Evolutionary conservation across 2,797 vertebrate genomes (phyloP), one percentile per base, ranked within the genome.

Genomic region (Pangasius larnaudii): DNA sequence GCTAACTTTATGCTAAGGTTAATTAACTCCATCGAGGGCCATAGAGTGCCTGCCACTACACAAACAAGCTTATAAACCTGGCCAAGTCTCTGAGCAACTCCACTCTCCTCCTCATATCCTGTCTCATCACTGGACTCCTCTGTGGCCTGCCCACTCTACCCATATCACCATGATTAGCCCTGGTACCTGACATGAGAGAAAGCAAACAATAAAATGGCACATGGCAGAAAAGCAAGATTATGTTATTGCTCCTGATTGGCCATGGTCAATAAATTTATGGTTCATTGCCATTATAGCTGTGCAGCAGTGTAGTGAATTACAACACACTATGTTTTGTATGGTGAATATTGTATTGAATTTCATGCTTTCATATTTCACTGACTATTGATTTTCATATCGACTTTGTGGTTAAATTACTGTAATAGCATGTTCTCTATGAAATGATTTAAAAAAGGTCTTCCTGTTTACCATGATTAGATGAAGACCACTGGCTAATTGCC

Each of bases 21-120:
- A 89, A 91, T 91, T 90, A 89, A 84, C 79, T 90, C 88, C 85
- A 89, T 51, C 18, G 87, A 90, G 88, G 89, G 72, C 63, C 86
- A 83, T 51, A 85, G 84, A 88, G 81, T 24, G 74, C 18, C 82
- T 86, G 36, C 49, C 63, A 36, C 81, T 63, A 27, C 74, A 86
- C 14, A 89, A 89, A 85, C 88, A 79, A 88, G 80, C 69, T 82
- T 84, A 42, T 74, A 69, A 88, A 87, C 74, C 87, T 87, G 46
- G 71, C 77, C 71, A 51, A 72, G 72, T 56, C 84, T 77, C 77
- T 77, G 42, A 74, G 85, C 46, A 88, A 84, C 59, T 80, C 51
- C 65, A 27, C 19, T 53, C 19, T 49, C 22, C 36, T 80, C 27
- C 69, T 51, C 82, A 65, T 69, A 63, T 83, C 49, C 67, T 82